Evolutionary conservation across 2,888 invertebrate species (phyloP).

Genomic region (Pediacus dermestoides): DNA sequence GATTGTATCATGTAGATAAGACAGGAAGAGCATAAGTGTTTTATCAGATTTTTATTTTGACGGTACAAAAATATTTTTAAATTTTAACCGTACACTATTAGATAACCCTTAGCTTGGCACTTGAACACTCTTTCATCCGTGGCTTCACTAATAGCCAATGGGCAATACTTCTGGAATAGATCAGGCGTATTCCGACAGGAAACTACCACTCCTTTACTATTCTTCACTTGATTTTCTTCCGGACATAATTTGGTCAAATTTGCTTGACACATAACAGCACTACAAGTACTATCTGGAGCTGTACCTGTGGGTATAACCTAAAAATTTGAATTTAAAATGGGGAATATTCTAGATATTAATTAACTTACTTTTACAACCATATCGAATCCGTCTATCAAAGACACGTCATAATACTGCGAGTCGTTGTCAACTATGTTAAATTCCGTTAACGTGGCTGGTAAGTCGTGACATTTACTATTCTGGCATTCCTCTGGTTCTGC

Average conservation of each 20-base stretch:
- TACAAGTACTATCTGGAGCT: background rate
- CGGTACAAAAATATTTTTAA: too few species aligned
- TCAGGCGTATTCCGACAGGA: background rate
- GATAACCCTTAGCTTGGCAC: background rate
- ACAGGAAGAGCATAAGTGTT: too few species aligned
- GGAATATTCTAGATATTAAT: background rate
- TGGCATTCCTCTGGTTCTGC: background rate
- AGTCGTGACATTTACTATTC: background rate
- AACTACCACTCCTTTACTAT: background rate
- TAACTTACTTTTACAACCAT: conserved; percentile 4
- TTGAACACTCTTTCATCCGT: background rate
- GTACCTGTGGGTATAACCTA: conserved; percentile 3
- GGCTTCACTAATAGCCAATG: background rate
- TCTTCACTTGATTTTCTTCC: background rate
- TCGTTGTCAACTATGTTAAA: conserved; percentile 1
- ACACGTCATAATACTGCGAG: background rate
- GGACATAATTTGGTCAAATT: background rate
- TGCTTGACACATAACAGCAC: conserved; percentile 3
- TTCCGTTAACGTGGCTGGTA: background rate
- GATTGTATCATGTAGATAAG: too few species aligned
- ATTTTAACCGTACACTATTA: background rate
- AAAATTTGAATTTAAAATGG: too few species aligned
- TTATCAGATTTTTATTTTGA: too few species aligned
- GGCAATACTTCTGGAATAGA: background rate
- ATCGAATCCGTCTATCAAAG: conserved; percentile 1